Evolutionary conservation across 1,140 invertebrate species (phyloP), one percentile per base, ranked within the genome.

Genomic region (Pygmarrhopalites habei): DNA sequence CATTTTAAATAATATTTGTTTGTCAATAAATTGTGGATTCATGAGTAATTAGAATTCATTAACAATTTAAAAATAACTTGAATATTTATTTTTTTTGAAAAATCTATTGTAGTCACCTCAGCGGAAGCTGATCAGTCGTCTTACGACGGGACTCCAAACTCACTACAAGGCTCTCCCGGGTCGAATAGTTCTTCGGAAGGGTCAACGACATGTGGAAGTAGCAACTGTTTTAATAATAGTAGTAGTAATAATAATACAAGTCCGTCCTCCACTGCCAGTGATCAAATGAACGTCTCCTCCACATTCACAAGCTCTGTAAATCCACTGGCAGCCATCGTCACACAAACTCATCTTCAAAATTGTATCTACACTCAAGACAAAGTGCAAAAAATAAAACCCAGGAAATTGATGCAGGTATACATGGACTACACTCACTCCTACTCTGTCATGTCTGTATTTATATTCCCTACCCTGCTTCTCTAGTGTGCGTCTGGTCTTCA

Each of bases 361-460:
- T 95, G 92, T 78, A 84, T 85, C 66, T 93, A 91, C 74, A 93
- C 89, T 7, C 92, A 95, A 68, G 91, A 95, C 68, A 85, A 85
- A 68, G 85, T 86, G 2, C 81, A 85, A 65, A 80, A 80, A 58
- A 77, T 90, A 23, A 80, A 82, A n/a, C 78, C 83, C 60, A 86
- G 88, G 74, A 68, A 71, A 63, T 30, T 71, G 0, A 59, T 61
- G 29, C 29, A 63, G 58, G 69, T 71, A 41, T 12, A 12, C 39
- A 41, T 41, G 39, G 12, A n/a, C 39, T 41, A 41, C n/a, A 12
- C n/a, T n/a, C 39, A 41, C 39, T n/a, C n/a, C n/a, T 41, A 12
- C n/a, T 12, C 39, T 41, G 39, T 12, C n/a, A 41, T 41, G 39
- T 12, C 39, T 12, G 39, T n/a, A n/a, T n/a, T n/a, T n/a, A n/a